A percentile compares a stretch with the other conserved stretches of the same genome.
These are phyloP conservation scores for Zosterops japonicus DNA, from an alignment of 2,113 vertebrate genomes.

Conservation along the genomic window DNA sequence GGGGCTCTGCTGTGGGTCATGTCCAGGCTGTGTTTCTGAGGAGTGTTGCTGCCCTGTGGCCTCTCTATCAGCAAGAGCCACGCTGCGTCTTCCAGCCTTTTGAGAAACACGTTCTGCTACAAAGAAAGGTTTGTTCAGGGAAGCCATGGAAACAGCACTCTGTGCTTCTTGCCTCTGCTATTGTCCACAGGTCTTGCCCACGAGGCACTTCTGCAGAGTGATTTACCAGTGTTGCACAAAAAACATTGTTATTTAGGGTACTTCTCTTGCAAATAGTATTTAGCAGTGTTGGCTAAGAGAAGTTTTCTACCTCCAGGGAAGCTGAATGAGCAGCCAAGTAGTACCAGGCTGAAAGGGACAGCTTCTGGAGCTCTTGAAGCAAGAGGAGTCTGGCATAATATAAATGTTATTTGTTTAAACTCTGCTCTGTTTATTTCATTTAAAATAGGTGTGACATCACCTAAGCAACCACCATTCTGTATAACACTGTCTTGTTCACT, in stretches of 20 bases:
- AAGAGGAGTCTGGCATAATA: background rate
- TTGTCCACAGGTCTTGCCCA: background rate
- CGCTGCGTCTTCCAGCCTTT: background rate
- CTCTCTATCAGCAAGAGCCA: background rate
- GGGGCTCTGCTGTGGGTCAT: accelerated
- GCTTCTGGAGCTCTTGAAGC: background rate
- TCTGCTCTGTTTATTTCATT: background rate
- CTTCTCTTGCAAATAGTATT: background rate
- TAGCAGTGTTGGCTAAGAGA: background rate
- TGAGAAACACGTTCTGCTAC: background rate
- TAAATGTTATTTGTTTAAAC: background rate
- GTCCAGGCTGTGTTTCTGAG: accelerated
- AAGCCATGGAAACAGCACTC: background rate
- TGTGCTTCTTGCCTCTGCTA: background rate
- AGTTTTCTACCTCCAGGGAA: background rate
- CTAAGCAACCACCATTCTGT: background rate
- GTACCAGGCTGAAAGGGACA: background rate
- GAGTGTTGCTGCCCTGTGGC: background rate
- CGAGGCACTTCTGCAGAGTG: background rate
- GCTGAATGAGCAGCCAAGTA: background rate
- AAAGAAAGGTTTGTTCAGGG: background rate
- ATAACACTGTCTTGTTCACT: background rate
- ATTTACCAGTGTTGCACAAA: background rate
- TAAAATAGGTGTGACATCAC: background rate
- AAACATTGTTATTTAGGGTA: background rate